phyloP scores from a whole-genome alignment of 2,888 invertebrate genomes.

The Poecilus cupreus region DNA sequence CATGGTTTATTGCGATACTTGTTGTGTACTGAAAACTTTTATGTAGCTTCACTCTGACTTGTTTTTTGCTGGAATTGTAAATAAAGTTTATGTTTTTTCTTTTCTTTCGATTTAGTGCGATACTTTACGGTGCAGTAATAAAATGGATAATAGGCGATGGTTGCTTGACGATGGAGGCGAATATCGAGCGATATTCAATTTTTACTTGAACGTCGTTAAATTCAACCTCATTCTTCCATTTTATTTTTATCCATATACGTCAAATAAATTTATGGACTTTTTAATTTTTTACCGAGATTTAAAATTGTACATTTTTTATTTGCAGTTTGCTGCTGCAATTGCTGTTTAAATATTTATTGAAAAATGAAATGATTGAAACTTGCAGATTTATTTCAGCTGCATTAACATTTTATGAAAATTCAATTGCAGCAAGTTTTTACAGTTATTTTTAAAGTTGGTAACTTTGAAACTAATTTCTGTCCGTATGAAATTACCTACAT shows the following conservation, averaged over 20 bases:
- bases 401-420: too few species aligned
- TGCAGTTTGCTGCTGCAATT: not conserved
- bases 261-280: slow-evolving; percentile 28
- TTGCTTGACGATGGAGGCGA: slow-evolving; percentile 4
- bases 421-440: too few species aligned
- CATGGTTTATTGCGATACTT: slow-evolving; percentile 28
- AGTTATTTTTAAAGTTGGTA: too few species aligned
- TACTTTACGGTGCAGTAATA: slow-evolving; percentile 41
- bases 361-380: not conserved
- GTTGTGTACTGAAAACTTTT: slow-evolving; percentile 44
- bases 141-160: slow-evolving; percentile 38
- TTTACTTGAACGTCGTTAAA: slow-evolving; percentile 37
- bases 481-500: too few species aligned
- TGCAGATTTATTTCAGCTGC: not conserved
- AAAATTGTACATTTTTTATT: not conserved
- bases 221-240: slow-evolving; percentile 15
- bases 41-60: slow-evolving; percentile 26
- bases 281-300: slow-evolving; percentile 16
- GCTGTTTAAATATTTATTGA: not conserved
- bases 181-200: slow-evolving; percentile 39
- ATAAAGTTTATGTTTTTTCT: slow-evolving; percentile 44
- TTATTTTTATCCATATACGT: slow-evolving; percentile 41
- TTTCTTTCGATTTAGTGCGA: slow-evolving; percentile 46
- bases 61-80: slow-evolving; percentile 38
- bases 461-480: too few species aligned